Base-by-base conservation (phyloP, 2,888 invertebrate genomes). In the Thecophora atra region DNA sequence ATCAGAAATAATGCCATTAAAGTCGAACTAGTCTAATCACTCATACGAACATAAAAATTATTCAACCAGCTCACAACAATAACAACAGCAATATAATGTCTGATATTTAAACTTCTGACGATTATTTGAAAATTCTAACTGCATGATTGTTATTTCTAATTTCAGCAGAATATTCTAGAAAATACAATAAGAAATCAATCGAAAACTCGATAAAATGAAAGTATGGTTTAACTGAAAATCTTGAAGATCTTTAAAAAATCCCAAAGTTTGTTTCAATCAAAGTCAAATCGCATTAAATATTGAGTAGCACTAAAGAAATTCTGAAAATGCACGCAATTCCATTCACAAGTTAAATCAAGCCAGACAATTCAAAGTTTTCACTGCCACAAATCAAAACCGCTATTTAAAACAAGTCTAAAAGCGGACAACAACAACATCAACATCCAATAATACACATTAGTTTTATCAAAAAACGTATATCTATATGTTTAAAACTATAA, bases 61-160 rank as follows among this genome's bases (percentile, higher is more conserved):
- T 15, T 17, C 42, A 37, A 37, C 3, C 21, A 19, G 1, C 21
- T 37, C 30, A 3, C 30, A 37, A 11, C 13, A 37, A n/a, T 1
- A 21, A 37, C 42, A 17, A 51, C 26, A 26, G 24, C 52, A 52
- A 52, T 13, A 66, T 26, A 51, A 52, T 66, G 11, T 28, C 17
- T 66, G 51, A 15, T 52, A 30, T 30, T 21, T 28, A 19, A 67
- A 67, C 17, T 3, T 54, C 26, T 28, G n/a, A 24, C 21, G 24
- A 47, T 47, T n/a, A n/a, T 47, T 47, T 47, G 4, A 47, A 47
- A 47, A 62, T 69, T 69, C 54, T 72, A 72, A 74, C 72, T 52
- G 70, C 52, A 64, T 72, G 72, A 70, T 70, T 73, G 52, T 73
- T 74, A 47, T 71, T 71, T 71, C 44, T 71, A 66, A 71, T 71